Base-by-base conservation (phyloP, 2,888 invertebrate genomes). In the Parasteatoda lunata region DNA sequence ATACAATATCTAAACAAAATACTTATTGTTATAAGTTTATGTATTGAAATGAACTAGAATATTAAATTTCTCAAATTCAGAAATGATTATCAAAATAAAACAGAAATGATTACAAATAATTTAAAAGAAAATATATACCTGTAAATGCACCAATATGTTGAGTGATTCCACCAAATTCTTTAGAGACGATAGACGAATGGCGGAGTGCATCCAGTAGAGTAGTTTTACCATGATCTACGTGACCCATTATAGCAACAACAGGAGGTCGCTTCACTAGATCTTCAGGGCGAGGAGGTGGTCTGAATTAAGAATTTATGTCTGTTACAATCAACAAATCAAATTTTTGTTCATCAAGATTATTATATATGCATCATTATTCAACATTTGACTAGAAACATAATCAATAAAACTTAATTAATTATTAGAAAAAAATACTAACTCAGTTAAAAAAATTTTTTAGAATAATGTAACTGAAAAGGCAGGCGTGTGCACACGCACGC, bases 161-260 rank as follows among this genome's bases (percentile, higher is more conserved):
- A 0, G 99, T 99, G 89, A 99, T 99, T 30, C 99, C 99, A 3
- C 99, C 99, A 92, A 97, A 98, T 93, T 99, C 99, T 59, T 95
- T 94, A 64, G 95, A 95, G 0, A 97, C 98, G 4, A 99, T 95
- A 65, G 95, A 94, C 0, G 97, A 95, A 89, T 97, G 94, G 77
- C 98, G 93, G 52, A 99, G 92, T 0, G 96, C 94, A 92, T 99
- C 99, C 5, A 99, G 93, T 5, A 99, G 93, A 0, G 99, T 99
- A 3, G 99, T 99, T 94, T 99, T 99, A 4, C 99, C 99, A 93
- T 99, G 99, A 93, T 99, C 99, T 3, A 99, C 98, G 92, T 99
- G 99, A 0, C 99, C 99, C 99, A 99, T 99, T 73, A 99, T 97
- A 5, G 99, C 98, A 0, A 98, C 98, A 0, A 99, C 96, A 0